Conservation (phyloP, 2,888 invertebrate species). For the Erebia palarica region DNA sequence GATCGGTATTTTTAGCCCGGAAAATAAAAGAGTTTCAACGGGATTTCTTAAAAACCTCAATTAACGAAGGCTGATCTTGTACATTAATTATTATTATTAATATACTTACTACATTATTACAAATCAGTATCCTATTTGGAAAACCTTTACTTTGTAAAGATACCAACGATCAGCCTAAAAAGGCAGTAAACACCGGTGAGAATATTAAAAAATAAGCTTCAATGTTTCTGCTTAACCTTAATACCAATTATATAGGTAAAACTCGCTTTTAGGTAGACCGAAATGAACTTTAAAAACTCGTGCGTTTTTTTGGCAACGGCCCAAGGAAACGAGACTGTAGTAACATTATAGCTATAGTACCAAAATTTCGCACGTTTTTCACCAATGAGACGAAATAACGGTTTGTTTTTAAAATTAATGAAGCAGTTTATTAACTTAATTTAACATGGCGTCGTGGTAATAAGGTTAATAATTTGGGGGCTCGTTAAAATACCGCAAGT, state of each 20-base stretch:
- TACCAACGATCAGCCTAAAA: not conserved
- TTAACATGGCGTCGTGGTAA: not conserved
- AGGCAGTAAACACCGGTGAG: not conserved
- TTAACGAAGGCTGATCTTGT: too few species aligned
- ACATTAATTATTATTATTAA: too few species aligned
- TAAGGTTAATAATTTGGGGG: not conserved
- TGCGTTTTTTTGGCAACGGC: constrained; percentile 15
- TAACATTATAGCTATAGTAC: not conserved
- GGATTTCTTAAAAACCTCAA: too few species aligned
- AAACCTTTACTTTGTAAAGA: too few species aligned
- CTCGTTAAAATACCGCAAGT: not conserved
- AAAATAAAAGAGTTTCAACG: too few species aligned
- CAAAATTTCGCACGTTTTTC: constrained; percentile 7
- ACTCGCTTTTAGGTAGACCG: constrained; percentile 4
- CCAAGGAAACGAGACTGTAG: constrained; percentile 7
- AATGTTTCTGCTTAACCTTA: constrained; percentile 4
- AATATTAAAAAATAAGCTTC: not conserved
- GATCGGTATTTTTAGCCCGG: too few species aligned
- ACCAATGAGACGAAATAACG: constrained; percentile 2
- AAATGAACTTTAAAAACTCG: constrained; percentile 24
- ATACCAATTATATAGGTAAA: not conserved
- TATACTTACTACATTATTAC: too few species aligned
- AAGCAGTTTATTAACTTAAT: not conserved
- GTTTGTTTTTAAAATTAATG: constrained; percentile 6
- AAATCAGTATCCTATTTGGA: too few species aligned